Evolutionary conservation across 2,888 invertebrate genomes (phyloP).

Genomic region (Amblyjoppa fuscipennis): DNA sequence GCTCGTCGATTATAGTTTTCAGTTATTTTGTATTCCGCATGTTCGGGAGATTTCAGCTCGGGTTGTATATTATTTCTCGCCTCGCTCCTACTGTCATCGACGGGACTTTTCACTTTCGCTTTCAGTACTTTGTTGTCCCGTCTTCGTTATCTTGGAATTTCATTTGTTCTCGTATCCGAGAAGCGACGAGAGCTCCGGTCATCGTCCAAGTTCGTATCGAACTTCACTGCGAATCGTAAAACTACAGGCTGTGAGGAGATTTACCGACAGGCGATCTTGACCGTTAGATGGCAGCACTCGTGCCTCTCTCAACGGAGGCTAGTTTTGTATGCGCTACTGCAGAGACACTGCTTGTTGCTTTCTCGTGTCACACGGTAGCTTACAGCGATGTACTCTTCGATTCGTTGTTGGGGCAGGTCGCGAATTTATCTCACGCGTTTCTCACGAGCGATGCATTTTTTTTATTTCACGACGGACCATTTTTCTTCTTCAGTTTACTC

Average conservation of each 20-base stretch:
- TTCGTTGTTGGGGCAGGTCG: slow-evolving; percentile 1
- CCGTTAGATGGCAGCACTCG: slow-evolving; percentile 37
- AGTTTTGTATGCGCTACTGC: background rate
- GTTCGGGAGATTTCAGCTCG: too few relatives aligned
- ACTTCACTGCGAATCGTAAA: background rate
- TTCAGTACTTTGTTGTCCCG: too few relatives aligned
- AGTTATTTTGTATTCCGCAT: too few relatives aligned
- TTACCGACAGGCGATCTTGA: background rate
- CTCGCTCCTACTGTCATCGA: too few relatives aligned
- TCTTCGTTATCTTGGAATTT: too few relatives aligned
- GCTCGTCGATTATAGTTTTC: too few relatives aligned
- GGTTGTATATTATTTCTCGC: too few relatives aligned
- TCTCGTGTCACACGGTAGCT: background rate
- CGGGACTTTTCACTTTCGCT: too few relatives aligned
- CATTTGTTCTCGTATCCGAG: background rate
- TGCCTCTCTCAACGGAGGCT: background rate
- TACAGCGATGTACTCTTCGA: background rate
- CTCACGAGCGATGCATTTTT: background rate
- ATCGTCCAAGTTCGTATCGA: background rate
- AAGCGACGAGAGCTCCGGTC: background rate
- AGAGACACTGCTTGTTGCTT: background rate
- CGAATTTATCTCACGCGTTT: background rate
- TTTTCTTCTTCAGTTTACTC: background rate
- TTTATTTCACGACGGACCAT: too few relatives aligned
- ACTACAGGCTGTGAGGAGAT: slow-evolving; percentile 13